These are phyloP conservation scores for Harpalus rubripes DNA, from an alignment of 2,888 invertebrate species.

Conservation along the genomic window DNA sequence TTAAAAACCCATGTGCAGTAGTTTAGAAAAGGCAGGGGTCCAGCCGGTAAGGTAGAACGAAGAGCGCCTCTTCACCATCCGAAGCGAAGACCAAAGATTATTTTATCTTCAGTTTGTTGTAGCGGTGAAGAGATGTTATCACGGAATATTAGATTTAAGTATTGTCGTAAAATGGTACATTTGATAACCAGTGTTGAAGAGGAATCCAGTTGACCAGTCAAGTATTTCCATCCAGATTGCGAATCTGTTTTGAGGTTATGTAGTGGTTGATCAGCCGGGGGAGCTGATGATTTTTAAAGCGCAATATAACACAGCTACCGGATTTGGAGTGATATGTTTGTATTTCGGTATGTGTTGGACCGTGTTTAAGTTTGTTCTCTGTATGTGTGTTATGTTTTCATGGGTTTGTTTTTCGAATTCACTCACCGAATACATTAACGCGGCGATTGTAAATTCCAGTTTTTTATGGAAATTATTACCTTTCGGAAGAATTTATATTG, in stretches of 20 bases:
- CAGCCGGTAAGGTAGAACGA: constrained; percentile 34
- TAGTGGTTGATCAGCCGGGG: constrained; percentile 25
- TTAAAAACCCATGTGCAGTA: constrained; percentile 57
- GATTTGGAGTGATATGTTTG: constrained; percentile 63
- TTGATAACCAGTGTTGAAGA: constrained; percentile 71
- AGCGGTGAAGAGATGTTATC: constrained; percentile 71
- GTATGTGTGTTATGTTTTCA: constrained; percentile 48
- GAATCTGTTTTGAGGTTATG: background rate
- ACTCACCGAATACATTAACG: constrained; percentile 64
- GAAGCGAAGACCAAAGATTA: constrained; percentile 52
- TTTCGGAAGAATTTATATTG: constrained; percentile 60
- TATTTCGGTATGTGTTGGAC: constrained; percentile 41
- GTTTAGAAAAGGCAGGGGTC: constrained; percentile 52
- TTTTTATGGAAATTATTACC: constrained; percentile 64
- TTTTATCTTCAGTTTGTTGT: constrained; percentile 62
- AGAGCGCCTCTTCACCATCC: constrained; percentile 9
- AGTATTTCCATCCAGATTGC: background rate
- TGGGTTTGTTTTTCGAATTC: constrained; percentile 62
- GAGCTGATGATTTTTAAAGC: constrained; percentile 67
- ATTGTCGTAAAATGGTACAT: constrained; percentile 74
- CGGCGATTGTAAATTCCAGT: constrained; percentile 60
- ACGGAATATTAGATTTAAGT: constrained; percentile 74
- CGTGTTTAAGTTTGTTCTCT: constrained; percentile 26
- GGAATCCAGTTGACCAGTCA: constrained; percentile 66
- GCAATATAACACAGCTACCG: constrained; percentile 66